Evolutionary conservation across 2,888 invertebrate genomes (phyloP).

Genomic region (Blomia tropicalis): DNA sequence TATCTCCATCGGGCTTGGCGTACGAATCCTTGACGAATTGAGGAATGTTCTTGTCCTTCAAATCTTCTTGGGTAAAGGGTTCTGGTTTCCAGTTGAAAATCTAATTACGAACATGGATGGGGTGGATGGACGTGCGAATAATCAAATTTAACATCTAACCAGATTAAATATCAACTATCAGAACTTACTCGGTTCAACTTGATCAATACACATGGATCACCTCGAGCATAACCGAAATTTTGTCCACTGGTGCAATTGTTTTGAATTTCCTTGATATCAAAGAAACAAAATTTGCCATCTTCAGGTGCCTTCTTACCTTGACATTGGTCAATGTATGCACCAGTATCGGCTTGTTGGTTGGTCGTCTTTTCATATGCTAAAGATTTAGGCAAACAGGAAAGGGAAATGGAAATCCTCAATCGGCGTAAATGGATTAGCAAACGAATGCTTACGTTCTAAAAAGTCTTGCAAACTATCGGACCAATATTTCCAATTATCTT

Average conservation of each 20-base stretch:
- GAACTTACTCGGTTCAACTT: constrained; percentile 79
- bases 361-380: constrained; percentile 21
- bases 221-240: constrained; percentile 68
- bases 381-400: background rate
- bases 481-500: constrained; percentile 57
- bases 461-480: constrained; percentile 56
- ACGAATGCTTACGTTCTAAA: constrained; percentile 50
- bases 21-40: constrained; percentile 56
- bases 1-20: constrained; percentile 34
- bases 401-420: background rate
- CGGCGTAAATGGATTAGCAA: background rate
- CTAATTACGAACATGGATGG: no score
- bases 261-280: constrained; percentile 20
- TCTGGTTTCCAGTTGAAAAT: constrained; percentile 75
- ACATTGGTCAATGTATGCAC: constrained; percentile 21
- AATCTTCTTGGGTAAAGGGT: constrained; percentile 50
- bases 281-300: constrained; percentile 20
- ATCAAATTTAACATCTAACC: constrained; percentile 3
- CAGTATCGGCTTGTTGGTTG: background rate
- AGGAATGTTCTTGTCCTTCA: constrained; percentile 55
- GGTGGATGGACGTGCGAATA: no score
- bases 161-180: background rate
- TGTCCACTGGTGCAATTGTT: constrained; percentile 47
- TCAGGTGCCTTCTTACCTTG: background rate
- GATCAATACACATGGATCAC: constrained; percentile 81